A percentile compares a stretch with the other conserved stretches of the same genome.
These are phyloP conservation scores for Bombus superbus DNA, from an alignment of 1,140 invertebrate species.

Conservation along the genomic window DNA sequence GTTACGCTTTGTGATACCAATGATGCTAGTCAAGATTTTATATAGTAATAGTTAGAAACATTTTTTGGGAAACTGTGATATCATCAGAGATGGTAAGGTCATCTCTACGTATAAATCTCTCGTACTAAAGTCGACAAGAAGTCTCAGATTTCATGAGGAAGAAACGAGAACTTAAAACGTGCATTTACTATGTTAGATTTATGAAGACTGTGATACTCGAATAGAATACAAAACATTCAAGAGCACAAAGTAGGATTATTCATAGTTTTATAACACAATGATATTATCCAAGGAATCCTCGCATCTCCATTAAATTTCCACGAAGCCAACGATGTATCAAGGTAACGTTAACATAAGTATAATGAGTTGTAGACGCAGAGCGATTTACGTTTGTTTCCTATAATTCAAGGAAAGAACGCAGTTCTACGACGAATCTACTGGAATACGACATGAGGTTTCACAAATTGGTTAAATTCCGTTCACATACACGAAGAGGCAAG, in stretches of 20 bases:
- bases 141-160: slow-evolving; percentile 31
- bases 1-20: not conserved
- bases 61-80: slow-evolving; percentile 21
- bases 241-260: slow-evolving; percentile 1
- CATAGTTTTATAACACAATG: slow-evolving; percentile 15
- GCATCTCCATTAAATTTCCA: not conserved
- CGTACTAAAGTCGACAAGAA: slow-evolving; percentile 39
- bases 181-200: slow-evolving; percentile 17
- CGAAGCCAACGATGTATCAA: not conserved
- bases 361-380: not conserved
- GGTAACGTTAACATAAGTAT: not conserved
- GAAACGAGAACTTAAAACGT: slow-evolving; percentile 36
- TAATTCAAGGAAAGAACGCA: not conserved
- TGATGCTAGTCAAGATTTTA: not conserved
- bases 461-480: slow-evolving; percentile 7
- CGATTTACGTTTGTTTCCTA: not conserved
- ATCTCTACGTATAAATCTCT: slow-evolving; percentile 40
- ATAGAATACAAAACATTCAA: slow-evolving; percentile 19
- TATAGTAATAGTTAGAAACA: not conserved
- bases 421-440: not conserved
- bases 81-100: slow-evolving; percentile 7
- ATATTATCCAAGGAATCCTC: not conserved
- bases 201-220: not conserved
- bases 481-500: not conserved
- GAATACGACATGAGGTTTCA: not conserved